These are phyloP conservation scores for Blastobasis lacticolella DNA, from an alignment of 2,888 invertebrate genomes.

Conservation along the genomic window DNA sequence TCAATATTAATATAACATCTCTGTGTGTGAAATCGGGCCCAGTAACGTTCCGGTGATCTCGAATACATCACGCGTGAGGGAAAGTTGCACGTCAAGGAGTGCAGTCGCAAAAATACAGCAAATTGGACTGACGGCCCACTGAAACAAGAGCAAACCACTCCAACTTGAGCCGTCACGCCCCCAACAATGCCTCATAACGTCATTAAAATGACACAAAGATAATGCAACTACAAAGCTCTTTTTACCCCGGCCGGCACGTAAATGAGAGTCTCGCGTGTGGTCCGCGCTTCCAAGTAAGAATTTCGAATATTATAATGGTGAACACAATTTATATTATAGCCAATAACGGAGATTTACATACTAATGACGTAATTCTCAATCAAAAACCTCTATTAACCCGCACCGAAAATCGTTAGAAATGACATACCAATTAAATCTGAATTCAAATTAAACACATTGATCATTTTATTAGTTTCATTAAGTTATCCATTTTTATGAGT, in stretches of 20 bases:
- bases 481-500: slow-evolving; percentile 17
- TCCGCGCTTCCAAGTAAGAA: slow-evolving; percentile 34
- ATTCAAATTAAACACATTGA: slow-evolving; percentile 39
- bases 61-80: slow-evolving; percentile 27
- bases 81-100: slow-evolving; percentile 32
- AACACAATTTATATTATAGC: slow-evolving; percentile 29
- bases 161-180: slow-evolving; percentile 25
- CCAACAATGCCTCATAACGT: slow-evolving; percentile 24
- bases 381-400: slow-evolving; percentile 28
- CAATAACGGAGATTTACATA: slow-evolving; percentile 35
- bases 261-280: slow-evolving; percentile 52
- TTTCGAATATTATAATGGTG: slow-evolving; percentile 33
- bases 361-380: slow-evolving; percentile 41
- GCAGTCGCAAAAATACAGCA: slow-evolving; percentile 18
- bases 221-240: slow-evolving; percentile 26
- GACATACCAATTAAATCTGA: slow-evolving; percentile 37
- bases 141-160: slow-evolving; percentile 34
- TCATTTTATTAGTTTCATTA: slow-evolving; percentile 30
- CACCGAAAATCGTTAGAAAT: slow-evolving; percentile 31
- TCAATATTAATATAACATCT: too few species aligned
- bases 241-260: slow-evolving; percentile 31
- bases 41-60: slow-evolving; percentile 21
- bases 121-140: slow-evolving; percentile 43
- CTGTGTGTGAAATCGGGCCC: too few species aligned
- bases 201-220: slow-evolving; percentile 18